Evolutionary conservation across 2,113 vertebrate species (phyloP).

Genomic region (Microcebus griseorufus): DNA sequence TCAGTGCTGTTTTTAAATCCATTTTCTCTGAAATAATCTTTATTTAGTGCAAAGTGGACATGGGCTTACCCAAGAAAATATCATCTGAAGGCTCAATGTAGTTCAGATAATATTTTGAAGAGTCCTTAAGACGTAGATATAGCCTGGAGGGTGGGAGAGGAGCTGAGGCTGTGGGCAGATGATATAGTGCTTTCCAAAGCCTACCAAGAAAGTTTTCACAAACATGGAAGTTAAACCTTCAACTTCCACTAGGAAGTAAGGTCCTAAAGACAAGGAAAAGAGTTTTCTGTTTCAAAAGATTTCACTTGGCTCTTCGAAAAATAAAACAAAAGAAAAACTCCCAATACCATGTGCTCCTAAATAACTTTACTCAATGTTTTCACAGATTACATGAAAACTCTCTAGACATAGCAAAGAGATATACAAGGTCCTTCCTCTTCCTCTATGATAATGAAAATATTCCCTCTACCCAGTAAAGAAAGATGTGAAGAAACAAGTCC

Average conservation of each 20-base stretch:
- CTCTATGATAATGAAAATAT: neutral
- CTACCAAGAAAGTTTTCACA: neutral
- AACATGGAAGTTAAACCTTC: neutral
- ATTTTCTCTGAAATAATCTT: neutral
- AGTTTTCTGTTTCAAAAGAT: neutral
- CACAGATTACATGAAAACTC: neutral
- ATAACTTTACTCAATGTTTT: neutral
- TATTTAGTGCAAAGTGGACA: neutral
- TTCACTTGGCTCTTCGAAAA: neutral
- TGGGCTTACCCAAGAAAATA: neutral
- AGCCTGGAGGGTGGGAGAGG: rapidly evolving
- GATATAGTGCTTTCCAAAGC: neutral
- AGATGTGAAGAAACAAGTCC: neutral
- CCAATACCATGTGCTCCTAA: neutral
- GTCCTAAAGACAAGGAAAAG: neutral
- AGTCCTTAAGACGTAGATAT: neutral
- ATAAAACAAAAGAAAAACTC: neutral
- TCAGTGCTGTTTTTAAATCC: neutral
- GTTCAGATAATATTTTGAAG: neutral
- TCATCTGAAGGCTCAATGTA: neutral
- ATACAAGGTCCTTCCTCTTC: neutral
- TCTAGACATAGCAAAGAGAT: neutral
- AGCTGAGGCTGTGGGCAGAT: neutral
- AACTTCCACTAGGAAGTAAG: neutral
- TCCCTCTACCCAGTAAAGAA: neutral